Percentiles rank a stretch among this genome's conserved stretches.
Evolutionary conservation across 2,888 invertebrate genomes (phyloP).

Genomic region (Thecophora atra): DNA sequence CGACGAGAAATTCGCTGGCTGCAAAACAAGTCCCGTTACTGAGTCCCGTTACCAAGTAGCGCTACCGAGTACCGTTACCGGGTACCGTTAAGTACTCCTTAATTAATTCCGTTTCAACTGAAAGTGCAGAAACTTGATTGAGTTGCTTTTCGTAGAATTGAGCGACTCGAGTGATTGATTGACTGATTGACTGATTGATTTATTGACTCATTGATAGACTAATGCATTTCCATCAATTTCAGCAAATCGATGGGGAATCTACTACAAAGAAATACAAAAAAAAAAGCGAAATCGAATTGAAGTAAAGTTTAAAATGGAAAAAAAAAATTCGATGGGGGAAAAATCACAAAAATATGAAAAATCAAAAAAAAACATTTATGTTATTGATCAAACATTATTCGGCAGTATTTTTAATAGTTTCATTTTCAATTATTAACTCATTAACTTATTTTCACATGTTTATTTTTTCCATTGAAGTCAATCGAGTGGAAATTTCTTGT

Average conservation of each 20-base stretch:
- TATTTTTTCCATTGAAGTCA: background rate
- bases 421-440: no score
- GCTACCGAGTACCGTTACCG: no score
- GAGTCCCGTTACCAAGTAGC: no score
- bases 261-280: no score
- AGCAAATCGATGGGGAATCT: background rate
- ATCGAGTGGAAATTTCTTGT: background rate
- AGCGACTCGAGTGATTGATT: background rate
- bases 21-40: no score
- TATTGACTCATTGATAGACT: background rate
- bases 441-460: no score
- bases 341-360: no score
- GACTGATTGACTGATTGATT: background rate
- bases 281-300: slow-evolving; percentile 2
- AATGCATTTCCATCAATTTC: background rate
- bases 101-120: background rate
- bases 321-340: no score
- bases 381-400: no score
- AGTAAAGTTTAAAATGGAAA: background rate
- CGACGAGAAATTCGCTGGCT: no score
- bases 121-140: background rate
- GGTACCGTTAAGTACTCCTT: background rate
- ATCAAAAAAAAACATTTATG: no score
- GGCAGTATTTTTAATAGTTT: no score
- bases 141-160: background rate